Evolutionary conservation across 1,140 invertebrate species (phyloP), one percentile per base, ranked within the genome.

Genomic region (Drosophila orosa): DNA sequence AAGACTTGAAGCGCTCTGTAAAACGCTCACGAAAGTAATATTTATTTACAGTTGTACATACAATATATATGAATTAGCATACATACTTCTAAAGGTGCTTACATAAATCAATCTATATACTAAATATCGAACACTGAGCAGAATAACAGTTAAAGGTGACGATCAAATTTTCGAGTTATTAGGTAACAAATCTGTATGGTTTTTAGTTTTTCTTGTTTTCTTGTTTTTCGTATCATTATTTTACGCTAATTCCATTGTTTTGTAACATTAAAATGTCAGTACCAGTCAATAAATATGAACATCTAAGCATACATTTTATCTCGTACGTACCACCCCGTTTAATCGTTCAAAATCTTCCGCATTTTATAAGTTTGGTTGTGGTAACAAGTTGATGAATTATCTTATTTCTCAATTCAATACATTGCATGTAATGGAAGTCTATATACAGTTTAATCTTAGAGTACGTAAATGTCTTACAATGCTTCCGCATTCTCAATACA

Each of bases 371-470:
- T 47, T 48, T 71, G 45, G 45, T 48, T 35, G 40, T 63, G 59
- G 35, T 65, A 75, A 75, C 60, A 75, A 75, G 60, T 52, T 52
- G 27, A 65, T 75, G 60, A 50, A 52, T 57, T 63, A 54, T 56
- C 72, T 74, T 74, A 74, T 50, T 74, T 65, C 72, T 75, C 60
- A 66, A 75, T 75, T 75, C 71, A 75, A 74, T 75, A 75, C 72
- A 75, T 75, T 75, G 52, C 44, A 75, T 75, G 73, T 76, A 55
- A 76, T 75, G 72, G 62, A 76, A 76, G 61, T 76, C 83, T 86
- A 87, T 78, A 82, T 87, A 86, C 74, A 86, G 24, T 82, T 76
- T 71, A 50, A 78, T 62, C 67, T 85, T 82, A 71, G 55, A 67
- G 33, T 74, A 61, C 74, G 65, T 76, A 62, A 59, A 80, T 66